A percentile compares a stretch with the other conserved stretches of the same genome.
These are phyloP conservation scores for Garrulus glandarius DNA, from an alignment of 2,797 vertebrate genomes.

Conservation along the genomic window DNA sequence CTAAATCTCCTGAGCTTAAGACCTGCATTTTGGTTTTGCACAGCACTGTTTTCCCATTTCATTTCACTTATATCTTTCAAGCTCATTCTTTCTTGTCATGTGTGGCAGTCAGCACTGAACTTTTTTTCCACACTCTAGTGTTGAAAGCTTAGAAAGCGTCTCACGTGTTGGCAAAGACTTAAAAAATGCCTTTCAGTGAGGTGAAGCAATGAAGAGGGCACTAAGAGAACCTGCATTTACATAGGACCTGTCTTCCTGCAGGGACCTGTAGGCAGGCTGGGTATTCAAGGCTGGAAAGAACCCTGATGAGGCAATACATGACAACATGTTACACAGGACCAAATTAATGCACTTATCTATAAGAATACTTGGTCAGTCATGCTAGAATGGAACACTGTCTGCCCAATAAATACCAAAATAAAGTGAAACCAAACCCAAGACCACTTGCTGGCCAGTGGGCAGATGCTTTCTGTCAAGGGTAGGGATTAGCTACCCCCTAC, in stretches of 20 bases:
- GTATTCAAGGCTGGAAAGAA: not conserved
- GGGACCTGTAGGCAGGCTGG: not conserved
- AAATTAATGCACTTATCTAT: not conserved
- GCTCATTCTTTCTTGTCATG: not conserved
- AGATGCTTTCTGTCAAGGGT: not conserved
- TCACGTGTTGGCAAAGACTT: not conserved
- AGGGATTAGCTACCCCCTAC: not conserved
- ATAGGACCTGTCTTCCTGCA: not conserved
- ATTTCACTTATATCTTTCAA: not conserved
- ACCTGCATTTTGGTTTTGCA: not conserved
- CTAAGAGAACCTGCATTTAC: not conserved
- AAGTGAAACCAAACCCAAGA: not conserved
- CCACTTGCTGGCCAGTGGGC: not conserved
- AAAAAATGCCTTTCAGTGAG: not conserved
- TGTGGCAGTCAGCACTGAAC: not conserved
- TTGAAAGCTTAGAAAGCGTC: not conserved
- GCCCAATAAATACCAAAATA: not conserved
- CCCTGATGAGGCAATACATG: not conserved
- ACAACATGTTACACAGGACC: not conserved
- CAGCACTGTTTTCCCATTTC: not conserved
- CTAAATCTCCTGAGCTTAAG: not conserved
- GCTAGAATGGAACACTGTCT: not conserved
- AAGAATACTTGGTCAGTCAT: not conserved
- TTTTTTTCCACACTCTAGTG: not conserved
- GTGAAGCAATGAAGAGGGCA: not conserved